Percentiles rank a stretch among this genome's conserved stretches.
These are phyloP conservation scores for Lobophora halterata DNA, from an alignment of 2,888 invertebrate genomes.

Conservation along the genomic window DNA sequence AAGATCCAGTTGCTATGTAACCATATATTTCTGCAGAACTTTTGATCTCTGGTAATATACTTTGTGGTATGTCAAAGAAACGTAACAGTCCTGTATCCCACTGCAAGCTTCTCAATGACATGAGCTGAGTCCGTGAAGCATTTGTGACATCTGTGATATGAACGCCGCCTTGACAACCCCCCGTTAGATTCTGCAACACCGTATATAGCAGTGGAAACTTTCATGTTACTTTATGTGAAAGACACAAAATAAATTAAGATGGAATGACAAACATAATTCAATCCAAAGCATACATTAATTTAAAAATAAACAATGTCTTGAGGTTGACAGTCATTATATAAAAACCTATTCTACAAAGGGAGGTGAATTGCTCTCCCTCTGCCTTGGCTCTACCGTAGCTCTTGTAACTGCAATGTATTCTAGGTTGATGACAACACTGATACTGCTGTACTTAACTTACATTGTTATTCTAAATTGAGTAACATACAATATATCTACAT, in stretches of 20 bases:
- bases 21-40: slow-evolving; percentile 97
- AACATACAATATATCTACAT: too few relatives aligned
- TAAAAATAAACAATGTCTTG: too few relatives aligned
- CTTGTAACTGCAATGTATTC: too few relatives aligned
- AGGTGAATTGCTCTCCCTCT: too few relatives aligned
- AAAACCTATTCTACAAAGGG: too few relatives aligned
- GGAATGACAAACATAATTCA: too few relatives aligned
- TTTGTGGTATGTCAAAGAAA: slow-evolving; percentile 92
- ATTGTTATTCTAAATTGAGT: too few relatives aligned
- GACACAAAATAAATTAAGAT: neutral
- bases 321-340: too few relatives aligned
- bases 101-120: slow-evolving; percentile 93
- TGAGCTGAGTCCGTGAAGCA: slow-evolving; percentile 96
- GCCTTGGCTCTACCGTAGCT: too few relatives aligned
- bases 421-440: too few relatives aligned
- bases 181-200: slow-evolving; percentile 79
- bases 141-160: slow-evolving; percentile 98
- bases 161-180: slow-evolving; percentile 76
- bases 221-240: neutral
- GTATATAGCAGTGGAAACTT: neutral
- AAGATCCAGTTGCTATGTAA: slow-evolving; percentile 85
- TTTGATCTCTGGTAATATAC: slow-evolving; percentile 92
- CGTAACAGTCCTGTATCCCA: slow-evolving; percentile 95
- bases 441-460: too few relatives aligned
- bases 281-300: too few relatives aligned